Base-by-base conservation (phyloP, 2,113 vertebrate genomes). In the Bolborhynchus lineola region DNA sequence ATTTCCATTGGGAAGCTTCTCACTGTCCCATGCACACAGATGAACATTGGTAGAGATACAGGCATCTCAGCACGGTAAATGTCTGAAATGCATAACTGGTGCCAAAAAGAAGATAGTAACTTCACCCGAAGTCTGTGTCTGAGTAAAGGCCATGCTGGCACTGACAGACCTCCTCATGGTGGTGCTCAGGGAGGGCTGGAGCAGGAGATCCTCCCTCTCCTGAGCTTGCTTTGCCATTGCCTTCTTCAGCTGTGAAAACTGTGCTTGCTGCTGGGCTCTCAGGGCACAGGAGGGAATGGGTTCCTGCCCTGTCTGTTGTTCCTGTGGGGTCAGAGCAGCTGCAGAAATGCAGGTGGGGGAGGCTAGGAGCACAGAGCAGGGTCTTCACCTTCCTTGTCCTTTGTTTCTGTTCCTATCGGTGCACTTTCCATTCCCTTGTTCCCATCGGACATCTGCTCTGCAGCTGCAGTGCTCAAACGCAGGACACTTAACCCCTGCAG, bases 401-500 rank as follows among this genome's bases (percentile, higher is more conserved):
- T 92, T 92, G 91, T 96, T 93, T 85, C 86, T 89, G 28, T 86
- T 94, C 68, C 86, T 44, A 31, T 80, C 1, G 0, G 11, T 60
- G 57, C 87, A 81, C 79, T 64, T 72, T 88, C 69, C 65, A 77
- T 75, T 67, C 81, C 82, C 81, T 39, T 44, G 20, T 52, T 92
- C 35, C 49, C 46, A 37, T 11, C 81, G 89, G 57, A 84, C 94
- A 95, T 95, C 92, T 97, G 95, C 81, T 96, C 12, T 68, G 86
- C 96, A 96, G 91, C 95, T 92, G 95, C 91, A 84, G 74, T 6
- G 2, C 3, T 23, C 41, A 17, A 21, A 13, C 1, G 3, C 23
- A 7, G 63, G 13, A 7, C 0, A 2, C 65, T 91, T 94, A 95
- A 62, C 93, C 86, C 95, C 62, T 2, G 29, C 77, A 62, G 57